Evolutionary conservation across 92 coral and sea anemone species (phyloP).

Genomic region (Bergia sp.): DNA sequence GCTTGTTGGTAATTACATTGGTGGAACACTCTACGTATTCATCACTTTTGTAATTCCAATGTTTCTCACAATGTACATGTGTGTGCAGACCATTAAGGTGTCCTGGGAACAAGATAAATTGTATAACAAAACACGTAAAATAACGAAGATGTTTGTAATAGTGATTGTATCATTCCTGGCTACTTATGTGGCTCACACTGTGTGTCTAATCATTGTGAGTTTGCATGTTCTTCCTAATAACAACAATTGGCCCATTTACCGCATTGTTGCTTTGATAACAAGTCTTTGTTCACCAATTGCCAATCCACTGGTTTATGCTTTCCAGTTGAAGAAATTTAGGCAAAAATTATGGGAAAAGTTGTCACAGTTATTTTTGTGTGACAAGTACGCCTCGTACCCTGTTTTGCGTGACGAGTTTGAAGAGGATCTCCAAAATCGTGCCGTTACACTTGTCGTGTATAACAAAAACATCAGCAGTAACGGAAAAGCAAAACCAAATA

Average conservation of each 20-base stretch:
- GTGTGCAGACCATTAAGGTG: conserved; percentile 12
- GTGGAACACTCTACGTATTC: background rate
- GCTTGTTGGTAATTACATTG: background rate
- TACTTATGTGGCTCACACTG: background rate
- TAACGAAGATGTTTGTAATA: conserved; percentile 27
- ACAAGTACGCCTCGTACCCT: background rate
- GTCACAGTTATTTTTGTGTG: conserved; percentile 1
- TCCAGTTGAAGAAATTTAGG: conserved; percentile 31
- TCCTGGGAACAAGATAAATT: conserved; percentile 6
- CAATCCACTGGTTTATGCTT: conserved; percentile 32
- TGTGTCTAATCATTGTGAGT: background rate
- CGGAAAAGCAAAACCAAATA: too few species aligned
- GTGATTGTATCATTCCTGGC: background rate
- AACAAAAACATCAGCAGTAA: background rate
- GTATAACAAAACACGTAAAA: conserved; percentile 7
- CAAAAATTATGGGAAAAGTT: conserved; percentile 21
- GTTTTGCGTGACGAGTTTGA: conserved; percentile 26
- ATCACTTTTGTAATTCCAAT: conserved; percentile 11
- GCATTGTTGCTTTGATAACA: background rate
- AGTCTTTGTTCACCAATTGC: conserved; percentile 3
- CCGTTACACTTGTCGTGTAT: background rate
- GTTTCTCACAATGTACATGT: conserved; percentile 10
- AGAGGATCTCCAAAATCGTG: background rate
- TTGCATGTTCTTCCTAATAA: background rate
- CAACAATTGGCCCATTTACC: background rate